A percentile compares a stretch with the other conserved stretches of the same genome.
phyloP scores from a whole-genome alignment of 2,888 invertebrate genomes.

The Machimus atricapillus region DNA sequence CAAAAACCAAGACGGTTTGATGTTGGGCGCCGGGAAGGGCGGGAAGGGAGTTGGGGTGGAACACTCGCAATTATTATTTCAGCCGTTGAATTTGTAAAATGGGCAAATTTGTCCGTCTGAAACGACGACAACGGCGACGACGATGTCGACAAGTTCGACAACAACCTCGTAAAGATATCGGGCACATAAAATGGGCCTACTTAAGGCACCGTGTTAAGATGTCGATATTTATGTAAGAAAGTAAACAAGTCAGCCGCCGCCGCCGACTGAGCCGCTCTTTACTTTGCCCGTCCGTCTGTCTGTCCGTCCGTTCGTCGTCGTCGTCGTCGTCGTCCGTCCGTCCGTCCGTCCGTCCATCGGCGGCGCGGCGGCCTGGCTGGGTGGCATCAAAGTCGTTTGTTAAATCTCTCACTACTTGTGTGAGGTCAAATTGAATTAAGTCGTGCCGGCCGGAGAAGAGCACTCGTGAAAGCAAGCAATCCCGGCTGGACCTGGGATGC shows the following conservation, averaged over 20 bases:
- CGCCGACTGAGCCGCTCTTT: not conserved
- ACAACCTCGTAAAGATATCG: not conserved
- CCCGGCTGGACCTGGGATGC: not conserved
- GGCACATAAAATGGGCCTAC: not conserved
- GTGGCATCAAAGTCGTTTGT: constrained; percentile 18
- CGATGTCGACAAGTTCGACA: not conserved
- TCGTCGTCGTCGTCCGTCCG: not conserved
- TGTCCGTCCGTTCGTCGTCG: not conserved
- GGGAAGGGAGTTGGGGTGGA: not conserved
- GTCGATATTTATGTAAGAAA: not conserved
- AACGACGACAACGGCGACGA: not conserved
- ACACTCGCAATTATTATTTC: not conserved
- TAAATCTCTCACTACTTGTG: not conserved
- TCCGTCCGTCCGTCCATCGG: not conserved
- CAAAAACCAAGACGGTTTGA: not conserved
- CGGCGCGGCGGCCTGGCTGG: not conserved
- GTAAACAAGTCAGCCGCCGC: not conserved
- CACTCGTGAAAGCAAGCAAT: not conserved
- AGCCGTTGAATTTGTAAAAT: not conserved
- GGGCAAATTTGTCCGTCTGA: not conserved
- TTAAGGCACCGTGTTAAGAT: not conserved
- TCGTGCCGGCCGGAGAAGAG: not conserved
- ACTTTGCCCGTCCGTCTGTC: not conserved
- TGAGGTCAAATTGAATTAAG: constrained; percentile 19
- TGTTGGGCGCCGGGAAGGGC: not conserved